Conservation (phyloP, 1,140 invertebrate species). For the Zophobas atratus region DNA sequence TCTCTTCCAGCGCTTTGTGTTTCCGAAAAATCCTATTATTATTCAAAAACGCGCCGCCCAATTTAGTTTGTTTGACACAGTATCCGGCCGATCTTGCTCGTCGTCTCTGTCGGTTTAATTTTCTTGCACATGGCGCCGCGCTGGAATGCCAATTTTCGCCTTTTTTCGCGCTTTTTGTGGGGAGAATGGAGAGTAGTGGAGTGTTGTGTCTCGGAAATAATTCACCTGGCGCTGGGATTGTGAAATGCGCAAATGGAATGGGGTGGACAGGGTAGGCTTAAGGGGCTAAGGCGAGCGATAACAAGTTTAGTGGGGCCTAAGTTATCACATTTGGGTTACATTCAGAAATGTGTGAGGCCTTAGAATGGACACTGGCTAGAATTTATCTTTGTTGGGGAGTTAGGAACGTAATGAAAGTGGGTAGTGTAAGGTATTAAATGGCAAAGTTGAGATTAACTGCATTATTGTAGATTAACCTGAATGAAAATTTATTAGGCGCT, state of each 20-base stretch:
- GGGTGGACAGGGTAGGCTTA: slow-evolving; percentile 7
- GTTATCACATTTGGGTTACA: not conserved
- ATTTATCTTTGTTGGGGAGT: too few species aligned
- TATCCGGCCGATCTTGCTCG: not conserved
- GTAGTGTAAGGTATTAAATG: too few species aligned
- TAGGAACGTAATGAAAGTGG: too few species aligned
- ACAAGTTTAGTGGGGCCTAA: not conserved
- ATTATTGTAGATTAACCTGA: too few species aligned
- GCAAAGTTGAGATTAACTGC: too few species aligned
- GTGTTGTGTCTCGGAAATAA: slow-evolving; percentile 26
- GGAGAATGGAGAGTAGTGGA: slow-evolving; percentile 4
- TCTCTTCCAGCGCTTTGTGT: slow-evolving; percentile 1
- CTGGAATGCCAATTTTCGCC: not conserved
- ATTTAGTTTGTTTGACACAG: slow-evolving; percentile 17
- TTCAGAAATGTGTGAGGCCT: too few species aligned
- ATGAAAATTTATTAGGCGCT: too few species aligned
- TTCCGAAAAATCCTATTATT: slow-evolving; percentile 25
- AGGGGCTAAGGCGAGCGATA: not conserved
- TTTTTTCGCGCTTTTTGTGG: slow-evolving; percentile 20
- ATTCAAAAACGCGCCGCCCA: slow-evolving; percentile 7
- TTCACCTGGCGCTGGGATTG: slow-evolving; percentile 25
- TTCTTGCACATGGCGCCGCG: too few species aligned
- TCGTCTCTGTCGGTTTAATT: not conserved
- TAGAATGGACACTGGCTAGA: too few species aligned
- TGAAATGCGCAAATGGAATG: slow-evolving; percentile 34